Evolutionary conservation across 2,888 invertebrate genomes (phyloP), one percentile per base, ranked within the genome.

Genomic region (Isotomurus palustris): DNA sequence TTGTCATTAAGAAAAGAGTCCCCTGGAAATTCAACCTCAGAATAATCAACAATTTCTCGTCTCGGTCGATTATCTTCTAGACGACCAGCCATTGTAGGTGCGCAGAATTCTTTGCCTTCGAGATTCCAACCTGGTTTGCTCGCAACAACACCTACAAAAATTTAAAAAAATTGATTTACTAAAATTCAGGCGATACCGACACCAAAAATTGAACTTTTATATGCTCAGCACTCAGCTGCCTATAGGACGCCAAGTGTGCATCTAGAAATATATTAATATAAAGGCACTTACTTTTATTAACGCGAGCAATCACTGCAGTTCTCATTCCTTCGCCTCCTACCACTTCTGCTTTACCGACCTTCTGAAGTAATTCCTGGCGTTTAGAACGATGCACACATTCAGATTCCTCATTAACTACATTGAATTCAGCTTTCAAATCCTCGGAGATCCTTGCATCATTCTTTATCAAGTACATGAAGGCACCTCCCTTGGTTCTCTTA

Each of bases 381-480:
- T n/a, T n/a, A n/a, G n/a, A n/a, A n/a, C n/a, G n/a, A n/a, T n/a
- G n/a, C n/a, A n/a, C n/a, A 38, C 19, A 17, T 19, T 38, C 38
- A 5, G n/a, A 38, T 38, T 38, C 4, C n/a, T 8, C 17, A 38
- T 38, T 38, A 38, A 19, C 38, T 38, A 17, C 38, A 17, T 5
- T 19, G 14, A 43, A 22, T 5, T 12, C 24, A 6, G 43, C 21
- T 22, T 22, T 10, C 22, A 17, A 3, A 17, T 19, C 21, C 6
- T 43, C 43, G 4, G 21, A 5, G 14, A 43, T 43, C 19, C 22
- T 19, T 24, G 4, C 24, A 24, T 43, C 43, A 14, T 43, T 43
- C 43, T 43, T 43, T 8, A 43, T 43, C 43, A 43, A 14, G 14
- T 43, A 43, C 43, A 43, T 22, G 24, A 43, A 43, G 21, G 24